Evolutionary conservation across 2,888 invertebrate species (phyloP), one percentile per base, ranked within the genome.

Genomic region (Agrypnus murinus): DNA sequence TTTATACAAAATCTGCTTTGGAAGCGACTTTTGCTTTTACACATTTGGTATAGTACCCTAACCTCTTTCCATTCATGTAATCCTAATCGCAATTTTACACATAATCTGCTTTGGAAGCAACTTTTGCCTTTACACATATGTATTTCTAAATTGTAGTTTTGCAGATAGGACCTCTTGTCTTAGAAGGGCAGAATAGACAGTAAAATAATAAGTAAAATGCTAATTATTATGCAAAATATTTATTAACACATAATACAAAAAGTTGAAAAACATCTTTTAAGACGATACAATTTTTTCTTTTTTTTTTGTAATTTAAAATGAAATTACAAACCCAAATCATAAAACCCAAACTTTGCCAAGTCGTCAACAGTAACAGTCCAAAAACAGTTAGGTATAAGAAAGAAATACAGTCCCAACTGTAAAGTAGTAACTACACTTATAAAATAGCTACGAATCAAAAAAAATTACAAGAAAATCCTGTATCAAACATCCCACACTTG

Each of bases 291-390:
- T 34, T 65, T 55, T 58, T 59, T 58, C 65, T 71, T 65, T 55
- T 58, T 59, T 58, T 68, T 71, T 65, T 58, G 32, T 45, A 50
- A 65, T 59, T 45, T 40, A 38, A 34, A 58, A 57, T 5, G 5
- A 48, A 63, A 65, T 59, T 67, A 38, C 64, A 34, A 69, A 70
- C 65, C 69, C 58, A 58, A 72, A 68, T 74, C 73, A 38, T 69
- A 73, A 71, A 34, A 59, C 67, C 68, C 63, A 69, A 74, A 67
- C 76, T 60, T 75, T 70, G 76, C 76, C 71, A 40, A 69, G 69
- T 72, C 75, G 66, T 71, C 75, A 71, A 67, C 74, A 63, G 25
- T 55, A 65, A 64, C 69, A 64, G 65, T 69, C 71, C 74, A 69
- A 69, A 68, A 66, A 50, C 36, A 55, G 19, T 14, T 50, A 60